A percentile compares a stretch with the other conserved stretches of the same genome.
These are phyloP conservation scores for Cantharis lateralis DNA, from an alignment of 2,888 invertebrate genomes.

Conservation along the genomic window DNA sequence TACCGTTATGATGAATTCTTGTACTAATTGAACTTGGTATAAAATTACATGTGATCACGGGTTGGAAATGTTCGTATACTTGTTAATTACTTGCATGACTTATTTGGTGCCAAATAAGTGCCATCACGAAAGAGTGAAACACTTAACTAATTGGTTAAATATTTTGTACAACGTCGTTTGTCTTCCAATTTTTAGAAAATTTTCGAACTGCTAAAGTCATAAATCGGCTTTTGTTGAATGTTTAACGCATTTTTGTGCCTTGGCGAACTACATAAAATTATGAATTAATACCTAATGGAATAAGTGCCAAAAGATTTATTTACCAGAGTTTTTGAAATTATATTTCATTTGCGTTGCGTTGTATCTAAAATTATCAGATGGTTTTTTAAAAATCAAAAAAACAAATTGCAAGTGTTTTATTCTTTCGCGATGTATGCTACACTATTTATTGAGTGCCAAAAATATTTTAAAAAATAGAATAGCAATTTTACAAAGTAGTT, in stretches of 20 bases:
- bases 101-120: not conserved
- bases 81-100: not conserved
- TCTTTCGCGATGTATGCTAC: not conserved
- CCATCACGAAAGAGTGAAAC: not conserved
- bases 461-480: not conserved
- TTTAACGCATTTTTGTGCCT: not conserved
- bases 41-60: not conserved
- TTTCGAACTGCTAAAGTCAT: not conserved
- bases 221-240: not conserved
- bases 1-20: conserved; percentile 65
- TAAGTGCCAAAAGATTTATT: not conserved
- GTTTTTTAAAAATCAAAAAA: not conserved
- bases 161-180: not conserved
- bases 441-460: not conserved
- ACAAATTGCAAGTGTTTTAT: not conserved
- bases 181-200: not conserved
- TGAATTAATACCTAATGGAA: not conserved
- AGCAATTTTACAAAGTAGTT: not conserved
- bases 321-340: not conserved
- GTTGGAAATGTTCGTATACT: not conserved
- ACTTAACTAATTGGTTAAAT: not conserved
- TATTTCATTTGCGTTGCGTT: too few species aligned
- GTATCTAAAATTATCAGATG: too few species aligned
- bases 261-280: not conserved
- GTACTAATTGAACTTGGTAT: conserved; percentile 35